Conservation (phyloP, 2,888 invertebrate genomes). For the Steinernema carpocapsae region DNA sequence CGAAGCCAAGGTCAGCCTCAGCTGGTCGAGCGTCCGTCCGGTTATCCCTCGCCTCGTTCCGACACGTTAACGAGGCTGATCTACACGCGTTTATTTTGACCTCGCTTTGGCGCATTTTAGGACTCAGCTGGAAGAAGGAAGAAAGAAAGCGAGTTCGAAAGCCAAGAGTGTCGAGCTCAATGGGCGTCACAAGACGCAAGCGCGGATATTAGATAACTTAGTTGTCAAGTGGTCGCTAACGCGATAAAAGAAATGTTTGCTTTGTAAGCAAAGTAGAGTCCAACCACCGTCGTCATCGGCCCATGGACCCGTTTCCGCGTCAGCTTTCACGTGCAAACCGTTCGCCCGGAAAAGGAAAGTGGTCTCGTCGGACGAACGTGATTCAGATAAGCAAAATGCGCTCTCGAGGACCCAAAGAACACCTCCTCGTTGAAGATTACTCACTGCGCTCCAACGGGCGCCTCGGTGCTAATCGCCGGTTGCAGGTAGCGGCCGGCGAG, state of each 20-base stretch:
- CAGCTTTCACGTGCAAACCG: too few relatives aligned
- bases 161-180: too few relatives aligned
- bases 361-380: not conserved
- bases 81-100: not conserved
- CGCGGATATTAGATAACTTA: not conserved
- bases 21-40: constrained; percentile 9
- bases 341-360: not conserved
- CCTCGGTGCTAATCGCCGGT: not conserved
- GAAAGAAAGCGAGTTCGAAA: not conserved
- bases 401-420: constrained; percentile 18
- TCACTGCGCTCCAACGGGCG: not conserved
- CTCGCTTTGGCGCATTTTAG: not conserved
- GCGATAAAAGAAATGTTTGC: constrained; percentile 5
- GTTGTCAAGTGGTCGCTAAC: constrained; percentile 11
- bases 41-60: not conserved
- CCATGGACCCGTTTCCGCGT: not conserved
- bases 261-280: constrained; percentile 15
- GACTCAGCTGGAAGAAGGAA: too few relatives aligned
- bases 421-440: not conserved
- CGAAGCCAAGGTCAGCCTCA: constrained; percentile 18
- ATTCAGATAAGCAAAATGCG: constrained; percentile 16
- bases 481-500: not conserved
- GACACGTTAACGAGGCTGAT: constrained; percentile 12
- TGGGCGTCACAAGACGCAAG: too few relatives aligned
- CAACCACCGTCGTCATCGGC: not conserved